Conservation (phyloP, 35 echinoderm and acorn worm genomes). For the Apostichopus japonicus region DNA sequence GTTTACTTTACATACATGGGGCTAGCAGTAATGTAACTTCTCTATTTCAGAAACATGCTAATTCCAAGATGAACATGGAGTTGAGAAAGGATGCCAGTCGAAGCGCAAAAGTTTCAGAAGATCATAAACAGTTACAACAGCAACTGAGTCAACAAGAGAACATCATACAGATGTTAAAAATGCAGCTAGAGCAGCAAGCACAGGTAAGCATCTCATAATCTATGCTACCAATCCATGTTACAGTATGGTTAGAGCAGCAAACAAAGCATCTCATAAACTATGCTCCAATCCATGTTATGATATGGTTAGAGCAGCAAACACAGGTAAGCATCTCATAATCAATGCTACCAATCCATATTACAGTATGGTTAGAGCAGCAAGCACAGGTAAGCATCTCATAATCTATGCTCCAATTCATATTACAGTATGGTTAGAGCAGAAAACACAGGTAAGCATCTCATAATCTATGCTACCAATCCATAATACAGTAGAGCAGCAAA, state of each 20-base stretch:
- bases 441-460: slow-evolving; percentile 59
- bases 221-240: too few species aligned
- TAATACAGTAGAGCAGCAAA: slow-evolving; percentile 71
- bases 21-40: too few species aligned
- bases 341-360: too few species aligned
- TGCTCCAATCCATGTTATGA: too few species aligned
- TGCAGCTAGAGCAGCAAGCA: slow-evolving; percentile 96
- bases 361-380: slow-evolving; percentile 67
- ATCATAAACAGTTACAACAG: slow-evolving; percentile 69
- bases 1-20: background rate
- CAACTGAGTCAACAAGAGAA: slow-evolving; percentile 87
- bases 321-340: slow-evolving; percentile 39
- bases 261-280: too few species aligned
- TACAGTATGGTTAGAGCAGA: slow-evolving; percentile 63
- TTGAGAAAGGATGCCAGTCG: slow-evolving; percentile 48
- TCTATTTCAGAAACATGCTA: slow-evolving; percentile 80
- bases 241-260: too few species aligned
- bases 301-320: slow-evolving; percentile 73
- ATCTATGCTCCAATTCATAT: too few species aligned
- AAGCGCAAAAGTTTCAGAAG: slow-evolving; percentile 55
- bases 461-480: too few species aligned
- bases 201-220: slow-evolving; percentile 51
- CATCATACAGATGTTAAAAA: slow-evolving; percentile 93
- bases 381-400: background rate
- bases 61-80: slow-evolving; percentile 82